Conservation (phyloP, 2,113 vertebrate species). For the Perca schrenkii region DNA sequence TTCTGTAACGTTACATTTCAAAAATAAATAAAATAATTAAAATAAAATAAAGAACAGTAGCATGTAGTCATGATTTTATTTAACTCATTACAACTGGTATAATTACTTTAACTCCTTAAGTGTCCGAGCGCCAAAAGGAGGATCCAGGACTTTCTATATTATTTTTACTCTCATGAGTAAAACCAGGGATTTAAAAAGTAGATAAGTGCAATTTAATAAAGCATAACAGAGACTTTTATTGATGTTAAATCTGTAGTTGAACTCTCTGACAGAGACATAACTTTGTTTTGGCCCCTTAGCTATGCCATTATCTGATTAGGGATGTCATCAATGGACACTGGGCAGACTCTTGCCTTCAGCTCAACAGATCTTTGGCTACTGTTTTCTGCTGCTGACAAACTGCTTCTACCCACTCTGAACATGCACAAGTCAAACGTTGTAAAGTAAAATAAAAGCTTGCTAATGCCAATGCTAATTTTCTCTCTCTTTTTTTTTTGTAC, state of each 20-base stretch:
- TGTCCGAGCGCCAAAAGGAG: background rate
- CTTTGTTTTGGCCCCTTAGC: conserved; percentile 43
- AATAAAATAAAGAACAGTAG: conserved; percentile 22
- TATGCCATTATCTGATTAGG: conserved; percentile 52
- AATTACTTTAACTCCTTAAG: conserved; percentile 6
- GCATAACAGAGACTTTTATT: conserved; percentile 56
- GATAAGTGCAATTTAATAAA: conserved; percentile 66
- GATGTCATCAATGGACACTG: conserved; percentile 59
- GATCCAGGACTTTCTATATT: conserved; percentile 20
- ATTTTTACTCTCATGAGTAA: conserved; percentile 40
- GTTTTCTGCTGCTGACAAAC: conserved; percentile 24
- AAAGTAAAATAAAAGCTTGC: background rate
- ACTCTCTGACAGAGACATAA: conserved; percentile 53
- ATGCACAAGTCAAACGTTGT: conserved; percentile 8
- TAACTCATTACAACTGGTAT: conserved; percentile 16
- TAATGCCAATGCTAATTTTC: background rate
- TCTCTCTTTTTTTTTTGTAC: background rate
- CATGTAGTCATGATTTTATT: conserved; percentile 17
- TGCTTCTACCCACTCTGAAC: background rate
- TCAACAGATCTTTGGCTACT: conserved; percentile 34
- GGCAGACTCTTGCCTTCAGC: conserved; percentile 47
- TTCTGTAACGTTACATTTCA: no score
- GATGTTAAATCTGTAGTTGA: conserved; percentile 45
- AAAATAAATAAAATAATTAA: no score
- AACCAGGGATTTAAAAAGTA: conserved; percentile 57